phyloP scores from a whole-genome alignment of 1,140 invertebrate species.

The Nilaparvata lugens region DNA sequence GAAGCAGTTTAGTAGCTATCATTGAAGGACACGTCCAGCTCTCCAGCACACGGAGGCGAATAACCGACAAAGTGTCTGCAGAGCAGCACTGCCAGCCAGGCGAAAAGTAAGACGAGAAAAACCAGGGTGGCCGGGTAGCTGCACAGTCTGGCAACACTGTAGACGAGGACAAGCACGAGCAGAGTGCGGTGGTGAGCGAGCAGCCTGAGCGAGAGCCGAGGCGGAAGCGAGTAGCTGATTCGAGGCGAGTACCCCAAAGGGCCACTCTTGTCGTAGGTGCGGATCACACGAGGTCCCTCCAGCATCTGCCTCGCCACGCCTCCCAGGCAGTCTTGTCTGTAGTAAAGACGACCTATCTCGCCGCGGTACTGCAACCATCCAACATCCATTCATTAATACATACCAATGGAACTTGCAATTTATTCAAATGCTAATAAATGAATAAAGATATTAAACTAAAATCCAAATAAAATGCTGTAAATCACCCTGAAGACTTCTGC shows the following conservation, averaged over 20 bases:
- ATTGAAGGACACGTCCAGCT: no score
- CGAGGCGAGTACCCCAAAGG: constrained; percentile 42
- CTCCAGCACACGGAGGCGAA: no score
- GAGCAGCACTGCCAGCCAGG: no score
- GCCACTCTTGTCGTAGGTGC: constrained; percentile 46
- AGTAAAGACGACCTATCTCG: constrained; percentile 50
- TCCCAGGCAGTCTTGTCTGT: constrained; percentile 50
- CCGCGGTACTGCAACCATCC: constrained; percentile 44
- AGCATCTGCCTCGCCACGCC: constrained; percentile 52
- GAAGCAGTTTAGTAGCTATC: no score
- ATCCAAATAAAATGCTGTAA: no score
- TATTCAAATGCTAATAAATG: no score
- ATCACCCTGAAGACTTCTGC: no score
- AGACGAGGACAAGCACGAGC: neutral
- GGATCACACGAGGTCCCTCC: constrained; percentile 48
- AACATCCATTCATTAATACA: no score
- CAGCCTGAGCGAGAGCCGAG: constrained; percentile 57
- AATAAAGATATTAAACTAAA: no score
- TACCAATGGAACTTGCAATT: no score
- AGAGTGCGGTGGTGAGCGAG: constrained; percentile 37
- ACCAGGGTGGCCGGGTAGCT: neutral
- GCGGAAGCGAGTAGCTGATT: constrained; percentile 45
- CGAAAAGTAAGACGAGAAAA: no score
- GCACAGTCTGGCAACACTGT: neutral
- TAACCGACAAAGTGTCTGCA: no score